Base-by-base conservation (phyloP, 2,797 vertebrate species). In the Babyrousa celebensis region DNA sequence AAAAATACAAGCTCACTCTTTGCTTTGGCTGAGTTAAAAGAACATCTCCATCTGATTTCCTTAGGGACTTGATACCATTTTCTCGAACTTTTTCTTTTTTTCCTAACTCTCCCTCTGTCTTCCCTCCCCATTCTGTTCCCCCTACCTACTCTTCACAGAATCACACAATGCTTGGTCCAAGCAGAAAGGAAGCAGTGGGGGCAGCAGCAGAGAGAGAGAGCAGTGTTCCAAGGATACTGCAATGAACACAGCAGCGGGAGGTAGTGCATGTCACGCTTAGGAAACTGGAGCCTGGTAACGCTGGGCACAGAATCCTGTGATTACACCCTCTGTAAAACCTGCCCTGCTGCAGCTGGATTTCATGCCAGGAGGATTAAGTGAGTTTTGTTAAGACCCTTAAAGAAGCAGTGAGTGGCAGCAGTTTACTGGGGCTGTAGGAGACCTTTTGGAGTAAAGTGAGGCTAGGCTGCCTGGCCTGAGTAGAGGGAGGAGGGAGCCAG, bases 1-100 rank as follows among this genome's bases (percentile, higher is more conserved):
- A 92, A 95, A 97, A 97, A 96, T 85, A 96, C 9, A n/a, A 72
- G 77, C 94, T 97, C 32, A 17, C 78, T 96, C 63, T 97, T 97
- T 97, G 96, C 85, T 98, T 98, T 95, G 89, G 71, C 94, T 94
- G 96, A 97, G 94, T 86, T 97, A 95, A 98, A 97, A 97, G 95
- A 98, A 96, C 85, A 95, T 78, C 92, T 97, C 95, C 65, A 36
- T 96, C 88, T 98, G 95, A 98, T 98, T 98, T 98, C 98, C 97
- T 98, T 72, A 43, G 98, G 95, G 97, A 94, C 17, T 48, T 48
- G 56, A 88, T 87, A 87, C 54, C 75, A 40, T 96, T 96, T 90
- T 82, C 86, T 97, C 29, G 79, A 85, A 88, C 71, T 86, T 95
- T 94, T 85, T 40, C n/a, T 83, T 63, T 60, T 68, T 91, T 36